Evolutionary conservation across 2,113 vertebrate genomes (phyloP), one percentile per base, ranked within the genome.

Genomic region (Sciurus niger): DNA sequence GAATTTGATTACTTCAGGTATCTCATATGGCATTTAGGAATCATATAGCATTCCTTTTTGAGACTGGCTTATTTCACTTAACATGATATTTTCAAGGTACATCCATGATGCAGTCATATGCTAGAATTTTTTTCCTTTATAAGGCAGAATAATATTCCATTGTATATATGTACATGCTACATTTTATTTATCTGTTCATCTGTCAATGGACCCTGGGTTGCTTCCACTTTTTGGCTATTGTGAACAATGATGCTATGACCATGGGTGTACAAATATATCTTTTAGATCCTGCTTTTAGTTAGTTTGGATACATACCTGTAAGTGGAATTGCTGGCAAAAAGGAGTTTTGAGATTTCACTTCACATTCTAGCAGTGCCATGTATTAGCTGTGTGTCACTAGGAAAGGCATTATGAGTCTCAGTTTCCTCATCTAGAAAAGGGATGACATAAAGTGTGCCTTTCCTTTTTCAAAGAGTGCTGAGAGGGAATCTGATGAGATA

Each of bases 251-350:
- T 90, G 34, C 51, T 77, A 4, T 68, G 77, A 63, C 22, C 22
- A 22, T 0, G 5, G 12, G 30, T 51, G 12, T 65, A 16, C 53
- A 89, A 2, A 60, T 85, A 43, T 30, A 63, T 82, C 73, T 83
- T 46, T 83, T 84, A 89, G 46, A 83, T 7, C 28, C 25, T 85
- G 34, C 14, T 97, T 95, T 96, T 32, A 60, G 1, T 95, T 94
- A 20, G 93, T 94, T 88, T 63, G 32, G 28, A 32, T 51, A 13
- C 84, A 24, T 18, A 89, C 9, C 13, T 24, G 40, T 1, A 90
- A 80, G 73, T 77, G 63, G 30, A 65, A 55, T 55, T 48, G 43
- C 43, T 48, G 34, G 34, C 51, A 16, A 82, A 79, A 70, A 94
- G 63, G 40, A 58, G 8, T 67, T 96, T 88, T 46, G 73, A 76